Evolutionary conservation across 2,888 invertebrate species (phyloP).

Genomic region (Epirrhoe alternata): DNA sequence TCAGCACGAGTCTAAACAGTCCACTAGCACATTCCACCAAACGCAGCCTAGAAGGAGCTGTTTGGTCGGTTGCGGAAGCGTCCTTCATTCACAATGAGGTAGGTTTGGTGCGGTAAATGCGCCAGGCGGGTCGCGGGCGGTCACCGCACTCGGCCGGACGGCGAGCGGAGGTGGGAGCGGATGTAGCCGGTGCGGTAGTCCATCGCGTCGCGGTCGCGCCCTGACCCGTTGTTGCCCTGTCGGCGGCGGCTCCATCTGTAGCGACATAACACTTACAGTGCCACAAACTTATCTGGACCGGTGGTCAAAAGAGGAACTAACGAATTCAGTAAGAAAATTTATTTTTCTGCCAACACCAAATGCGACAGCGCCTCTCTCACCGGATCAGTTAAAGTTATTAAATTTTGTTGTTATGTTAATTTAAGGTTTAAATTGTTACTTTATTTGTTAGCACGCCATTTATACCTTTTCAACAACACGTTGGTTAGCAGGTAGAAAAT

Average conservation of each 20-base stretch:
- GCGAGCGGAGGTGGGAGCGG: constrained; percentile 95
- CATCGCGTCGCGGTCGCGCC: constrained; percentile 87
- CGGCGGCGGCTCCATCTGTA: constrained; percentile 91
- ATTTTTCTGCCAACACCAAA: too few species aligned
- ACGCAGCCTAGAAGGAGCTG: constrained; percentile 24
- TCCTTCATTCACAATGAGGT: constrained; percentile 34
- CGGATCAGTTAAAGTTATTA: too few species aligned
- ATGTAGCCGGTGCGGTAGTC: constrained; percentile 95
- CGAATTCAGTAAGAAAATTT: too few species aligned
- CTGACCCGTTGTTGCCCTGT: constrained; percentile 81
- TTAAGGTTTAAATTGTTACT: too few species aligned
- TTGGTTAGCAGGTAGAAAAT: too few species aligned
- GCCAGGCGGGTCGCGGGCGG: constrained; percentile 29
- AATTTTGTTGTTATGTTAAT: too few species aligned
- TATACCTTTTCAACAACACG: too few species aligned
- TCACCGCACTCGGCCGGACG: constrained; percentile 93
- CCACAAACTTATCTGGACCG: too few species aligned
- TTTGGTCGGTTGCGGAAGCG: constrained; percentile 35
- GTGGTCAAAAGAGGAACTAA: too few species aligned
- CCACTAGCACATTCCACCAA: not conserved
- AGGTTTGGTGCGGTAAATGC: constrained; percentile 26
- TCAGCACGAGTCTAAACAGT: not conserved
- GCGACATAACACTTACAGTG: too few species aligned
- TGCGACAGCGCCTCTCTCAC: too few species aligned
- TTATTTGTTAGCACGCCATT: too few species aligned